Percentiles rank a stretch among this genome's conserved stretches.
phyloP scores from a whole-genome alignment of 1,140 invertebrate genomes.

The Heliconius congener region DNA sequence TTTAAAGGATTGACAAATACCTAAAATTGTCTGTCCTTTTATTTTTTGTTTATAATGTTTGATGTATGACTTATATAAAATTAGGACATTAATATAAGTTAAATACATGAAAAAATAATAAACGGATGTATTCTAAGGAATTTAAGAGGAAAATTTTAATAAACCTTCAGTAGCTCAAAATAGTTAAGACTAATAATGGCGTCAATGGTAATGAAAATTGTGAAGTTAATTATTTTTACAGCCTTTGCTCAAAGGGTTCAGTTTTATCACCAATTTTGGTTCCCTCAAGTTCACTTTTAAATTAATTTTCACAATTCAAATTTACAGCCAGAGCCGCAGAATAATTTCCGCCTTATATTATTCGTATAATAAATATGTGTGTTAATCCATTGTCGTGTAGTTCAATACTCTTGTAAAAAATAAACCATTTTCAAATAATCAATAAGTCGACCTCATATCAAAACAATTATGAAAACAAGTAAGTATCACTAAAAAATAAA shows the following conservation, averaged over 20 bases:
- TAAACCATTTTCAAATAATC: background rate
- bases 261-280: conserved; percentile 29
- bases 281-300: conserved; percentile 30
- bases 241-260: conserved; percentile 18
- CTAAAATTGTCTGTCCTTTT: too few relatives aligned
- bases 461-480: background rate
- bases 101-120: background rate
- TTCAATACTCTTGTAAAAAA: background rate
- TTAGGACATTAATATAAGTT: too few relatives aligned
- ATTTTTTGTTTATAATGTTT: too few relatives aligned
- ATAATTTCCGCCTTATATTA: too few relatives aligned
- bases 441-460: background rate
- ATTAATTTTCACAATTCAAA: conserved; percentile 32
- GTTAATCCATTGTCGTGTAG: background rate
- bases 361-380: too few relatives aligned
- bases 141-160: background rate
- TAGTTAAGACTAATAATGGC: background rate
- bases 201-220: background rate
- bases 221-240: conserved; percentile 27
- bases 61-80: too few relatives aligned
- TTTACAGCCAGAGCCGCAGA: background rate
- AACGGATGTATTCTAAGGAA: background rate
- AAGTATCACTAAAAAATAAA: background rate
- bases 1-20: too few relatives aligned
- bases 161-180: background rate